Base-by-base conservation (phyloP, 2,113 vertebrate species). In the Maccullochella peelii region DNA sequence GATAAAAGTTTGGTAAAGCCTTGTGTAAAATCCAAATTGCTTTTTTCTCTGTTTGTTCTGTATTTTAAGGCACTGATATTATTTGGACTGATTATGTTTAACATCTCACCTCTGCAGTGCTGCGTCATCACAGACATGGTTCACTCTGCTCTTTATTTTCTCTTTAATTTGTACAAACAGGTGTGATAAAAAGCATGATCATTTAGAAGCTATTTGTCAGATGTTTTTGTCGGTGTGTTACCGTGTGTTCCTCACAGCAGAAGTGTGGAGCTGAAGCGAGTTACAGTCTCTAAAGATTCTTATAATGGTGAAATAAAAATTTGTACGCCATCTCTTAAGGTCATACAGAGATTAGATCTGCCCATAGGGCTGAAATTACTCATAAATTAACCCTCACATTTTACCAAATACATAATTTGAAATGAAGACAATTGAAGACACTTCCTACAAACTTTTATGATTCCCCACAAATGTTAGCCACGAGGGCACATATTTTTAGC, bases 1-100 rank as follows among this genome's bases (percentile, higher is more conserved):
- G 49, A 58, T 80, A 68, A 77, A 77, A 71, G 52, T 72, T 72
- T 80, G 20, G 61, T 77, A 65, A 71, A 52, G 47, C 71, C 1
- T 15, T 25, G 1, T 62, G 49, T 57, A 10, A 72, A 78, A 77
- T 72, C 16, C 36, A 61, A 79, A 85, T 71, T 1, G 14, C 14
- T 6, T 52, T 8, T 84, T 72, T 55, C 11, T 23, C 20, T 16
- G 11, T 78, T 73, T 65, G 27, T 42, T 33, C 49, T 70, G 47
- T 18, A 50, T 57, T 70, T 83, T 40, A 69, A 63, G 16, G 27
- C 20, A 36, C 10, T 55, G 54, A 50, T 9, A 1, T 11, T 30
- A 27, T 40, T 9, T 54, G 36, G 20, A 55, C 21, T 55, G 52
- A 77, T 67, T 30, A 38, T 52, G 3, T 83, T 70, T 52, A 54